Conservation (phyloP, 2,888 invertebrate genomes). For the Luperina nickerlii region DNA sequence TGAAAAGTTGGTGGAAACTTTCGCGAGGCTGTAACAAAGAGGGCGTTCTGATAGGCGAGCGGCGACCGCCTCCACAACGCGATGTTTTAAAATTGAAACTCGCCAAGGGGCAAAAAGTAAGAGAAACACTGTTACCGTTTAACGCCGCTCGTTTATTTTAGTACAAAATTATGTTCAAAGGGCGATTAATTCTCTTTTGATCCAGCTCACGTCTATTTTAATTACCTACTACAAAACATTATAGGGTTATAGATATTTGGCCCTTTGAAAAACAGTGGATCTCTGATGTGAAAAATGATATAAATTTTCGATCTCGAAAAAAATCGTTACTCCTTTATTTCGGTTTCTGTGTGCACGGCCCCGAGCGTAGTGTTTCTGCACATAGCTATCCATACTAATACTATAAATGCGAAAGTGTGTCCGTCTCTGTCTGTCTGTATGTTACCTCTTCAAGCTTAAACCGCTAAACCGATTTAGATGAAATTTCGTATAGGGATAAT, state of each 20-base stretch:
- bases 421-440: no score
- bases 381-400: background rate
- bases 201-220: slow-evolving; percentile 64
- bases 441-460: no score
- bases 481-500: no score
- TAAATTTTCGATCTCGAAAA: slow-evolving; percentile 1
- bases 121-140: slow-evolving; percentile 73
- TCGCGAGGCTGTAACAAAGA: slow-evolving; percentile 80
- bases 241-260: slow-evolving; percentile 39
- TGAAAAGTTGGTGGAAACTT: slow-evolving; percentile 82
- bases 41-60: slow-evolving; percentile 73
- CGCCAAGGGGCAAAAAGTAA: slow-evolving; percentile 76
- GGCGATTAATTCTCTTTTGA: slow-evolving; percentile 73
- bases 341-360: slow-evolving; percentile 24
- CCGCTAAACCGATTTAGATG: no score
- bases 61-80: slow-evolving; percentile 63
- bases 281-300: slow-evolving; percentile 20
- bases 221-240: slow-evolving; percentile 46
- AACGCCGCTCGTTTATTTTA: slow-evolving; percentile 73
- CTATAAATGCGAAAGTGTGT: no score
- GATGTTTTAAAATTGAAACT: slow-evolving; percentile 78
- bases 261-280: slow-evolving; percentile 21
- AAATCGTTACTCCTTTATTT: slow-evolving; percentile 40
- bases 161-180: slow-evolving; percentile 77
- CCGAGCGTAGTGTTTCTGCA: slow-evolving; percentile 23